Conservation (phyloP, 2,113 vertebrate genomes). For the Empidonax alnorum region DNA sequence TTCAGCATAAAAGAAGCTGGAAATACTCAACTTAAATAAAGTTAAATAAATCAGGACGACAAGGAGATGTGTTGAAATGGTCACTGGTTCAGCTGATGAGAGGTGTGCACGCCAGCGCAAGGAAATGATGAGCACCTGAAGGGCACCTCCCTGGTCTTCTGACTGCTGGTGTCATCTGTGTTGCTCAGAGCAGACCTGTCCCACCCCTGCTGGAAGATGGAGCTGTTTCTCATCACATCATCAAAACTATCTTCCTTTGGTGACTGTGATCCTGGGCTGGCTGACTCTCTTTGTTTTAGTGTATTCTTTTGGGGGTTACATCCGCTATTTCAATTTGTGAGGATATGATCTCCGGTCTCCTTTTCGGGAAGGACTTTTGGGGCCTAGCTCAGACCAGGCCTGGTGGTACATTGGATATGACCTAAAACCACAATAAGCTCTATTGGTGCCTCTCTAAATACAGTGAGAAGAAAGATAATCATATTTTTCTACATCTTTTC, state of each 20-base stretch:
- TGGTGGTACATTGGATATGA: background rate
- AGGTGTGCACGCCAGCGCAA: background rate
- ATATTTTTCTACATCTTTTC: background rate
- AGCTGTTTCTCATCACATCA: background rate
- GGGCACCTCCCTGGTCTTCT: background rate
- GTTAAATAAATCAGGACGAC: background rate
- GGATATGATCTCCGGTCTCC: background rate
- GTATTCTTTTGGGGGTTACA: background rate
- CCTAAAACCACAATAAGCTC: background rate
- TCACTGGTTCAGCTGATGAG: background rate
- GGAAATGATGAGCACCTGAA: background rate
- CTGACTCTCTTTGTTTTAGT: background rate
- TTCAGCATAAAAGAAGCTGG: background rate
- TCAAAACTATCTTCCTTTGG: background rate
- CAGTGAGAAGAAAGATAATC: background rate
- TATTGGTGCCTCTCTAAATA: background rate
- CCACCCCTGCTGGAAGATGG: background rate
- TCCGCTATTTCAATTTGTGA: background rate
- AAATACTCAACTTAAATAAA: background rate
- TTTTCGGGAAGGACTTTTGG: background rate
- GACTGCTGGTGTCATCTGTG: background rate
- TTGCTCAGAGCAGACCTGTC: background rate
- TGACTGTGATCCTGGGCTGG: accelerated
- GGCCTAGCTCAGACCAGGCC: background rate
- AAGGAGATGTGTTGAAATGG: background rate